A percentile compares a stretch with the other conserved stretches of the same genome.
phyloP scores from a whole-genome alignment of 2,113 vertebrate species.

The Platysteira castanea region DNA sequence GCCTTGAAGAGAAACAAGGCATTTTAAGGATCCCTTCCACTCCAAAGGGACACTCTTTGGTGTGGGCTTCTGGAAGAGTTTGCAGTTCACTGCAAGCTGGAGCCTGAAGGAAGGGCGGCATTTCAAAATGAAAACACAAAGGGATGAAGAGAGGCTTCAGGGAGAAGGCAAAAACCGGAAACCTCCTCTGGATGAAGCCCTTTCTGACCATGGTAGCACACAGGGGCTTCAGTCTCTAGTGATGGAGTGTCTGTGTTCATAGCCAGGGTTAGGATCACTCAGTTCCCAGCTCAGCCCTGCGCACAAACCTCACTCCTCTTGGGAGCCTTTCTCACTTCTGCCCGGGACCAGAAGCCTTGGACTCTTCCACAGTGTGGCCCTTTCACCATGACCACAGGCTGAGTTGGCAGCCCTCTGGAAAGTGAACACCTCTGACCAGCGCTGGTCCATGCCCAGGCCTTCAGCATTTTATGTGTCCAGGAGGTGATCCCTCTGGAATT shows the following conservation, averaged over 20 bases:
- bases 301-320: neutral
- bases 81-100: neutral
- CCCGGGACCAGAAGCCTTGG: neutral
- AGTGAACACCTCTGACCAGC: neutral
- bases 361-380: neutral
- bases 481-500: neutral
- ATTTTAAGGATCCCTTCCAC: neutral
- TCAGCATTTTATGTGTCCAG: neutral
- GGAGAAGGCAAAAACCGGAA: neutral
- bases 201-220: neutral
- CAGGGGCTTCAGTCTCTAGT: neutral
- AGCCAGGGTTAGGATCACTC: neutral
- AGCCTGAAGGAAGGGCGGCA: rapidly evolving
- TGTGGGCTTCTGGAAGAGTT: neutral
- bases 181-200: neutral
- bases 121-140: neutral
- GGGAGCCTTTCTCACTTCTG: neutral
- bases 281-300: neutral
- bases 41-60: neutral
- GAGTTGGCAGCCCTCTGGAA: neutral
- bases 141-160: neutral
- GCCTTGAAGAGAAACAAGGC: neutral
- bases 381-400: neutral
- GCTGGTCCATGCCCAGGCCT: rapidly evolving
- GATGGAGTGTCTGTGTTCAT: neutral